Base-by-base conservation (phyloP, 2,888 invertebrate genomes). In the Boloria euphrosyne region DNA sequence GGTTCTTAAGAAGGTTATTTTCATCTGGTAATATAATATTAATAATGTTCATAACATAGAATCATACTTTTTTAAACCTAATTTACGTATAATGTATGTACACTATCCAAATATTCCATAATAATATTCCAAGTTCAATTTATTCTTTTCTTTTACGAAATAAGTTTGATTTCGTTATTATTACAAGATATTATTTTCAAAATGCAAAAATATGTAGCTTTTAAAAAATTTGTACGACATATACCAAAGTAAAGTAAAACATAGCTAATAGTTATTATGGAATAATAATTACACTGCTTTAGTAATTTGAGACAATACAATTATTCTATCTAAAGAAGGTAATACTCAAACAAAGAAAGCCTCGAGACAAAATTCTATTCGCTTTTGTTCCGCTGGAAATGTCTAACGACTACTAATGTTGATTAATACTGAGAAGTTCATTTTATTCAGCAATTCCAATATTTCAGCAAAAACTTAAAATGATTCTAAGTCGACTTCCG, bases 391-490 rank as follows among this genome's bases (percentile, higher is more conserved):
- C 47, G 31, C 49, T 59, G 49, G 59, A 38, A 59, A 59, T 59
- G 59, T 59, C 49, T 49, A 59, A 47, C 59, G 59, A 49, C 59
- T 49, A 17, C 59, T 59, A 59, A 59, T 49, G 59, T 59, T 59
- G 59, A 49, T 59, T 59, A 59, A 49, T 59, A 65, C 65, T 60
- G 13, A 59, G 59, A 59, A 59, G 49, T 59, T 49, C 31, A 59
- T 49, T 59, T 49, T 18, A 31, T 50, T 50, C 31, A 38, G 38
- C 31, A 47, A 47, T 49, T 59, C 17, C 59, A 38, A 59, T 59
- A 55, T 64, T 64, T 38, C 46, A 47, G 31, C 58, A 57, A 49
- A 55, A 63, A 55, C 49, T 27, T 44, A 27, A 44, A 57, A 44
- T 51, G 44, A 46, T 60, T 55, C 31, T 64, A 68, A 68, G 61